Percentiles rank a stretch among this genome's conserved stretches.
phyloP scores from a whole-genome alignment of 2,888 invertebrate species.

The Standfussiana lucernea region DNA sequence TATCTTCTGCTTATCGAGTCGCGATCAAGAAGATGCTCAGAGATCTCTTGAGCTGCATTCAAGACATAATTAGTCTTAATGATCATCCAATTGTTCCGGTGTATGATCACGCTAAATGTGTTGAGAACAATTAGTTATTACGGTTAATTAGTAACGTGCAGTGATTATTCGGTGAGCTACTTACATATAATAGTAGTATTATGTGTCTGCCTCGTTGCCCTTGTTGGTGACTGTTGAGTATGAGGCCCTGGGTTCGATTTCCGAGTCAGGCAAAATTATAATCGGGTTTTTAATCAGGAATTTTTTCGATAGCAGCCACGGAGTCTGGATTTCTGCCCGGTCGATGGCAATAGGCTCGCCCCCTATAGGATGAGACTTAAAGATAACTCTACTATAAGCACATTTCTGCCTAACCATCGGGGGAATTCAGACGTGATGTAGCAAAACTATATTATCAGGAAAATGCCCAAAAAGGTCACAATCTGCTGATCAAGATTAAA shows the following conservation, averaged over 20 bases:
- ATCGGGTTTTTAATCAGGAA: too few species aligned
- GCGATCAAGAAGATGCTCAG: too few species aligned
- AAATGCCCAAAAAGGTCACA: conserved; percentile 13
- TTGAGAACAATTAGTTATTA: conserved; percentile 5
- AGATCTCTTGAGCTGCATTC: background rate
- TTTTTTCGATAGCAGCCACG: too few species aligned
- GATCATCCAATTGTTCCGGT: background rate
- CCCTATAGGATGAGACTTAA: too few species aligned
- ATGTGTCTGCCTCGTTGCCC: too few species aligned
- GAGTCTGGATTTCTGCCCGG: too few species aligned
- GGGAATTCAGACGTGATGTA: background rate
- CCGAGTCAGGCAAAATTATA: too few species aligned
- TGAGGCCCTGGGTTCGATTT: too few species aligned
- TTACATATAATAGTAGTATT: background rate
- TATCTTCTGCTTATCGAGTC: too few species aligned
- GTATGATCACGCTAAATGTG: background rate
- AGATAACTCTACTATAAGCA: background rate
- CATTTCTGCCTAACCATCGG: background rate
- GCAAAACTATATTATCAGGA: conserved; percentile 14
- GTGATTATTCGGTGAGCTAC: background rate
- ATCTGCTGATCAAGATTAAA: conserved; percentile 39
- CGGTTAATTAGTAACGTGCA: background rate
- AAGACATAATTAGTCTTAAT: background rate
- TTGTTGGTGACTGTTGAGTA: too few species aligned
- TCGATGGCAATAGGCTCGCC: too few species aligned